Conservation (phyloP, 1,140 invertebrate species). For the Seison nebaliae region DNA sequence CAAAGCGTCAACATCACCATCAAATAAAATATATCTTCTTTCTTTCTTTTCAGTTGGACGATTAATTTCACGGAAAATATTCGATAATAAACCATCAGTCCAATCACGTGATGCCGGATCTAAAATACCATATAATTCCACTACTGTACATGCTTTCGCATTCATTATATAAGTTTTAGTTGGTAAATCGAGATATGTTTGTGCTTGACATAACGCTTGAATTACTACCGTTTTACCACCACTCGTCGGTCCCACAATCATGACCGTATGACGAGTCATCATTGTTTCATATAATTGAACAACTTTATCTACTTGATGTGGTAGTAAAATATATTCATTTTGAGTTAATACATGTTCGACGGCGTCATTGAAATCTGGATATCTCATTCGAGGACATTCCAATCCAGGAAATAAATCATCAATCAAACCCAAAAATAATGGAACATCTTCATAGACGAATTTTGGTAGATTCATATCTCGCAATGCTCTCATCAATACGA, state of each 20-base stretch:
- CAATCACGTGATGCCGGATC: slow-evolving; percentile 58
- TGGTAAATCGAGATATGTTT: slow-evolving; percentile 40
- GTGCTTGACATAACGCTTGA: slow-evolving; percentile 47
- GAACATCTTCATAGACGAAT: slow-evolving; percentile 62
- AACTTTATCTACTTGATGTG: slow-evolving; percentile 57
- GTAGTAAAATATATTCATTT: slow-evolving; percentile 42
- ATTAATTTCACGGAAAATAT: slow-evolving; percentile 66
- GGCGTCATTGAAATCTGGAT: slow-evolving; percentile 52
- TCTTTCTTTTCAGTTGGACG: slow-evolving; percentile 40
- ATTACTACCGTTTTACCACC: slow-evolving; percentile 63
- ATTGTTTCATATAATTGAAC: slow-evolving; percentile 69
- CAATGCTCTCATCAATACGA: slow-evolving; percentile 39
- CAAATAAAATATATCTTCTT: slow-evolving; percentile 53
- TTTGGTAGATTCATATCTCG: slow-evolving; percentile 71
- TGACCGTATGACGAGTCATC: slow-evolving; percentile 64
- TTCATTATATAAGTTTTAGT: slow-evolving; percentile 52
- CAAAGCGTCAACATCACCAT: slow-evolving; percentile 65
- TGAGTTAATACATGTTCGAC: slow-evolving; percentile 39
- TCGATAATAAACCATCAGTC: slow-evolving; percentile 63
- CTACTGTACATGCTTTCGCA: slow-evolving; percentile 49
- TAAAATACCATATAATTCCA: slow-evolving; percentile 60
- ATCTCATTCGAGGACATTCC: slow-evolving; percentile 51
- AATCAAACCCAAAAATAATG: slow-evolving; percentile 56
- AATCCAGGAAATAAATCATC: slow-evolving; percentile 60
- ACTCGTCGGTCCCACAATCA: slow-evolving; percentile 65